These are phyloP conservation scores for Sylvilagus floridanus DNA, from an alignment of 2,797 vertebrate species.

Conservation along the genomic window DNA sequence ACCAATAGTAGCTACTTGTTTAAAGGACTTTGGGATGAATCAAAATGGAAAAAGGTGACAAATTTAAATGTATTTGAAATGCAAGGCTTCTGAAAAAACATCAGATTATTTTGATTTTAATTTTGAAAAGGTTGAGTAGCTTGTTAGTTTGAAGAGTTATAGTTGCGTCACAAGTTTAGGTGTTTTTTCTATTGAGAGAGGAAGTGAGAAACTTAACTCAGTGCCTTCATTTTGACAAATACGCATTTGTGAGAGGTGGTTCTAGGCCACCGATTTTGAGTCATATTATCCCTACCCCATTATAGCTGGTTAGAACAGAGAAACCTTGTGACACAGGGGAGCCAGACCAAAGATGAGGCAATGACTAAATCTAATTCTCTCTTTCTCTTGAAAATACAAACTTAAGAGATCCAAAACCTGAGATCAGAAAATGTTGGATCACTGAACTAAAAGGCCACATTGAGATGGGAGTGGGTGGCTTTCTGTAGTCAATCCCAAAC, in stretches of 20 bases:
- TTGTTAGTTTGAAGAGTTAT: not conserved
- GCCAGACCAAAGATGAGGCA: not conserved
- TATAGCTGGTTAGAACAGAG: not conserved
- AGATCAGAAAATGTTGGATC: not conserved
- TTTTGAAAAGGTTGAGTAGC: not conserved
- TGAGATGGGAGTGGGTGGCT: not conserved
- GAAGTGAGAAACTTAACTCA: not conserved
- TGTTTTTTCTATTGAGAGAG: not conserved
- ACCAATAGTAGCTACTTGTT: not conserved
- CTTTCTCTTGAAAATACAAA: constrained; percentile 43
- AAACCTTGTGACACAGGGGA: not conserved
- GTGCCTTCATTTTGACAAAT: not conserved
- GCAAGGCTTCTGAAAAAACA: not conserved
- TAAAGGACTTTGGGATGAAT: not conserved
- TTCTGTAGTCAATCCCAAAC: not conserved
- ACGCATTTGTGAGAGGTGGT: not conserved
- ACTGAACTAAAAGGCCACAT: not conserved
- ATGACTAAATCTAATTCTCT: not conserved
- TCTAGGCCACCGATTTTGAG: not conserved
- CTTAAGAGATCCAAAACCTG: not conserved
- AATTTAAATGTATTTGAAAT: constrained; percentile 32
- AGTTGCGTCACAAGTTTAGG: not conserved
- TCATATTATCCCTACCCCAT: not conserved
- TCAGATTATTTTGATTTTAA: not conserved
- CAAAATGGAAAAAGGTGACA: not conserved